Base-by-base conservation (phyloP, 1,140 invertebrate species). In the Trigoniulus corallinus region DNA sequence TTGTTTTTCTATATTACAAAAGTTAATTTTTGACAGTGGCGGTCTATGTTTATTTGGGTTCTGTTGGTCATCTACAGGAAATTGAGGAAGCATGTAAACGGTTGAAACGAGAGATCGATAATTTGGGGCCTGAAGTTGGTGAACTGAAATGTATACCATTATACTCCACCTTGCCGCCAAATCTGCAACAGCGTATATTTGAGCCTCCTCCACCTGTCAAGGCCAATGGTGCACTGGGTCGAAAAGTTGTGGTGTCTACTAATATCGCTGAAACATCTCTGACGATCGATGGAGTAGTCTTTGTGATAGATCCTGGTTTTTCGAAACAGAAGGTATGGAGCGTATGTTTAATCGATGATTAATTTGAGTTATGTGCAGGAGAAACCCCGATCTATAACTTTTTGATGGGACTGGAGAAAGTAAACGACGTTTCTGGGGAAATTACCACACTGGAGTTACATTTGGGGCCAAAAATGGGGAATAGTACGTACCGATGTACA, bases 291-390 rank as follows among this genome's bases (percentile, higher is more conserved):
- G 96, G 96, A 52, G 93, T 99, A n/a, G 95, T 98, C 3, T 99
- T 97, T 72, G 96, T 99, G 1, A 98, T 99, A 62, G 96, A 99
- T 73, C 94, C 96, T n/a, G 96, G 96, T 15, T 99, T 99, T 74
- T 91, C 94, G 0, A 99, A 99, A 67, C 96, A 99, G 67, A 99
- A 97, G 71, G 85, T 80, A 65, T 49, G n/a, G n/a, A n/a, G n/a
- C n/a, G n/a, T n/a, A n/a, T n/a, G n/a, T n/a, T n/a, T n/a, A n/a
- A n/a, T 23, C 18, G 1, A 40, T 20, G n/a, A 53, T 20, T 29
- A 18, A 13, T 53, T 23, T 26, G n/a, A n/a, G n/a, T n/a, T n/a
- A n/a, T n/a, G n/a, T n/a, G n/a, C n/a, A n/a, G n/a, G n/a, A n/a
- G n/a, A n/a, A n/a, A n/a, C n/a, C n/a, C n/a, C n/a, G n/a, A n/a